Evolutionary conservation across 2,888 invertebrate genomes (phyloP).

Genomic region (Altica lythri): DNA sequence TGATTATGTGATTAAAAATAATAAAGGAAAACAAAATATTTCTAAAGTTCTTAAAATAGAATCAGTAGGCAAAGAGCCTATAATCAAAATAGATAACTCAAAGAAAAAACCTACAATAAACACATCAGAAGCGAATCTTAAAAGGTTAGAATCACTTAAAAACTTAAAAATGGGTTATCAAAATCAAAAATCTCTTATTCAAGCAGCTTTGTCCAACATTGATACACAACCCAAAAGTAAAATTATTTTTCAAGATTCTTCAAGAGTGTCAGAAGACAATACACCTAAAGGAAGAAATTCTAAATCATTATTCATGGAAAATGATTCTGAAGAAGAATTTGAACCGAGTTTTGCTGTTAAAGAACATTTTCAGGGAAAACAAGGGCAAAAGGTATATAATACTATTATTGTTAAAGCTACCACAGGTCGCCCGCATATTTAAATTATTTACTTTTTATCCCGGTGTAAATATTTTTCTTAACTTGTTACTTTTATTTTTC

Average conservation of each 20-base stretch:
- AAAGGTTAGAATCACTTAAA: slow-evolving; percentile 69
- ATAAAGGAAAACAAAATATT: slow-evolving; percentile 41
- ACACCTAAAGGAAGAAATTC: slow-evolving; percentile 37
- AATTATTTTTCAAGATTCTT: slow-evolving; percentile 66
- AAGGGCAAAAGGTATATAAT: slow-evolving; percentile 63
- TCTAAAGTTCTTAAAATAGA: slow-evolving; percentile 45
- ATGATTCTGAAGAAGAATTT: slow-evolving; percentile 44
- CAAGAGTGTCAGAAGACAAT: no score
- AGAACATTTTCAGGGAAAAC: slow-evolving; percentile 69
- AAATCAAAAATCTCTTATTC: slow-evolving; percentile 67
- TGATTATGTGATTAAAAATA: slow-evolving; percentile 44
- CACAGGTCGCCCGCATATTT: no score
- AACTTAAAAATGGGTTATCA: slow-evolving; percentile 68
- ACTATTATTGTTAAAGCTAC: no score
- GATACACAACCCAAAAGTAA: slow-evolving; percentile 64
- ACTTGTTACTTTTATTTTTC: slow-evolving; percentile 5
- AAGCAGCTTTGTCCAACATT: slow-evolving; percentile 66
- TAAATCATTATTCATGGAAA: slow-evolving; percentile 53
- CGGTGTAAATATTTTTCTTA: slow-evolving; percentile 17
- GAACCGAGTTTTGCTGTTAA: slow-evolving; percentile 66
- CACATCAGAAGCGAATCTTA: slow-evolving; percentile 62
- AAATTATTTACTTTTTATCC: no score
- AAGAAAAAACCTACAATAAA: slow-evolving; percentile 33
- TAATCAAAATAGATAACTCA: slow-evolving; percentile 35
- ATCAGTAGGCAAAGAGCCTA: slow-evolving; percentile 45